phyloP scores from a whole-genome alignment of 2,113 vertebrate genomes.

The Rhinopomastus cyanomelas region DNA sequence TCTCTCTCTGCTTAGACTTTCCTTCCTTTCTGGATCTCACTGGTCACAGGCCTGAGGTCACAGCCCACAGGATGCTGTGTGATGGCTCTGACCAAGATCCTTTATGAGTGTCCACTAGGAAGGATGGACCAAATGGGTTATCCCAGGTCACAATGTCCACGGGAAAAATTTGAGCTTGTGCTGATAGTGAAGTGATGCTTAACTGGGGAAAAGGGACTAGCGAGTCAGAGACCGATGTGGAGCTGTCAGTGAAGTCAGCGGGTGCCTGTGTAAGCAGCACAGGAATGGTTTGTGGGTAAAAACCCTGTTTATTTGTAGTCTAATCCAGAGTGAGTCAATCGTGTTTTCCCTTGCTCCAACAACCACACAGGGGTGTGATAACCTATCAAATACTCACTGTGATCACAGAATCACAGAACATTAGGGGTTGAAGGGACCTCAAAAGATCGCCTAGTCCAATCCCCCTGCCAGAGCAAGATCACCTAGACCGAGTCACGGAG shows the following conservation, averaged over 20 bases:
- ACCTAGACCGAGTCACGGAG: no score
- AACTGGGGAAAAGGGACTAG: background rate
- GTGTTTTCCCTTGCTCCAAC: conserved; percentile 14
- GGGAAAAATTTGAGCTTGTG: background rate
- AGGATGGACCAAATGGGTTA: background rate
- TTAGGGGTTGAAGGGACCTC: no score
- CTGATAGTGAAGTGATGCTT: background rate
- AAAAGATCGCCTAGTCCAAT: no score
- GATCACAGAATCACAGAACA: no score
- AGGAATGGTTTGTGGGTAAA: background rate
- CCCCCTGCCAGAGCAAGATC: no score
- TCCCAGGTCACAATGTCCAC: background rate
- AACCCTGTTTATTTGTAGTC: background rate
- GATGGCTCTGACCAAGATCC: background rate
- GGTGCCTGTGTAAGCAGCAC: background rate
- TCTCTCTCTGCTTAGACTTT: background rate
- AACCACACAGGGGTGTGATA: background rate
- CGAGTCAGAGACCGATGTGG: background rate
- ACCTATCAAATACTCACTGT: background rate
- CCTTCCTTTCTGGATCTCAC: background rate
- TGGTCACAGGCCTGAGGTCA: background rate
- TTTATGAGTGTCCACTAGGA: background rate
- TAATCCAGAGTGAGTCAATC: background rate
- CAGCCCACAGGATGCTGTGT: background rate
- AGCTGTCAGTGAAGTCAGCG: background rate